Evolutionary conservation across 2,113 vertebrate species (phyloP).

Genomic region (Odocoileus virginianus): DNA sequence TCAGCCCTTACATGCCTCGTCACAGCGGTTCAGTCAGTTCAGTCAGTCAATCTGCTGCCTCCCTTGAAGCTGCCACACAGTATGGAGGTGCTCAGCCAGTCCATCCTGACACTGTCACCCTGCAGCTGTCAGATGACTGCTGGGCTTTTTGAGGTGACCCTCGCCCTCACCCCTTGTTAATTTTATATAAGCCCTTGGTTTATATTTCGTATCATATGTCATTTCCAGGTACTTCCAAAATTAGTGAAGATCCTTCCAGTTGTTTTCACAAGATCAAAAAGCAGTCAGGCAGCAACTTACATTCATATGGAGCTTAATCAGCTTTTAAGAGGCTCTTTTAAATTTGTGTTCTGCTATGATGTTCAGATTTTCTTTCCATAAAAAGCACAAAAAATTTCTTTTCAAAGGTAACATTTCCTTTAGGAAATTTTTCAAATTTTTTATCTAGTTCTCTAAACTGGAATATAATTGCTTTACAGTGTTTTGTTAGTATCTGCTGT

Average conservation of each 20-base stretch:
- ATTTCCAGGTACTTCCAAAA: background rate
- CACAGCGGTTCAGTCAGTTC: background rate
- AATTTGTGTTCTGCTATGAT: background rate
- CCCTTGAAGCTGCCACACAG: background rate
- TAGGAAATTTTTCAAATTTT: background rate
- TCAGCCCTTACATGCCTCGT: background rate
- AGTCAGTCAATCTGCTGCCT: background rate
- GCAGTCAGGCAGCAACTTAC: background rate
- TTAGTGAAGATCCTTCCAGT: background rate
- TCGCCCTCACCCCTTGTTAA: background rate
- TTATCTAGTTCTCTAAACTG: background rate
- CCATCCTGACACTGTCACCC: background rate
- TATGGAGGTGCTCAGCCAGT: background rate
- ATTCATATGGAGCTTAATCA: background rate
- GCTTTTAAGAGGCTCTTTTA: background rate
- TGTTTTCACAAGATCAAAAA: constrained; percentile 6
- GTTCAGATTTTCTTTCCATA: background rate
- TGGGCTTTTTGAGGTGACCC: background rate
- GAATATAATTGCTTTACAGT: background rate
- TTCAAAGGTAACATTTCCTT: constrained; percentile 22
- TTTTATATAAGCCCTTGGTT: background rate
- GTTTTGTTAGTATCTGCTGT: background rate
- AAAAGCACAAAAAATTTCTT: background rate
- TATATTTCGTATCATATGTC: background rate
- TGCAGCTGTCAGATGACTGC: background rate